Evolutionary conservation across 35 echinoderm and acorn worm species (phyloP), one percentile per base, ranked within the genome.

Genomic region (Heliocidaris erythrogramma): DNA sequence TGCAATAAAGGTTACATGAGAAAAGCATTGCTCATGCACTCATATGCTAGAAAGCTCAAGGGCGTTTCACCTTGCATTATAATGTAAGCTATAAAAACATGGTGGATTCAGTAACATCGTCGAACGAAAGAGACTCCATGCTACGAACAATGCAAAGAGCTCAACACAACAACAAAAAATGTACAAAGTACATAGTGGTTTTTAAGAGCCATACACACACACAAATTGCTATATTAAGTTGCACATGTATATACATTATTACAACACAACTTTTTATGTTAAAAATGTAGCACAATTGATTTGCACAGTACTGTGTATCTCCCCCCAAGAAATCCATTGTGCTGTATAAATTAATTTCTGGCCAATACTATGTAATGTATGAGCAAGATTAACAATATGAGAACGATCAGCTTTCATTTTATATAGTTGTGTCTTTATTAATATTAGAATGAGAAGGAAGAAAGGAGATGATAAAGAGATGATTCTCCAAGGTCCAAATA

Each of bases 201-300:
- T 27, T 78, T 78, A 78, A 7, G 65, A 78, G 65, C 27, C 65
- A 78, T n/a, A 78, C 65, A 78, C 65, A 78, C 65, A 78, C 65
- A 78, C 65, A 78, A 78, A 78, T 78, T 78, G 65, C 65, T 78
- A 24, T 78, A 78, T 78, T 78, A 78, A 78, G 65, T 78, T 78
- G 8, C 65, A 21, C 18, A 78, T 78, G 17, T 21, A 78, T 18
- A 18, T 78, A n/a, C 65, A 78, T 78, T 78, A n/a, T 78, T 24
- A 21, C 65, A 78, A 78, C 65, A 78, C 65, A 78, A 21, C 65
- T 6, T 78, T 27, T 69, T 78, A 78, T 78, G 65, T 78, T 78
- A 78, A 21, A n/a, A 6, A 78, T 78, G 65, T 78, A 78, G 65
- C 65, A 78, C 65, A 78, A 78, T 78, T n/a, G 65, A 78, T 78